These are phyloP conservation scores for Platysteira castanea DNA, from an alignment of 2,113 vertebrate species.

Conservation along the genomic window DNA sequence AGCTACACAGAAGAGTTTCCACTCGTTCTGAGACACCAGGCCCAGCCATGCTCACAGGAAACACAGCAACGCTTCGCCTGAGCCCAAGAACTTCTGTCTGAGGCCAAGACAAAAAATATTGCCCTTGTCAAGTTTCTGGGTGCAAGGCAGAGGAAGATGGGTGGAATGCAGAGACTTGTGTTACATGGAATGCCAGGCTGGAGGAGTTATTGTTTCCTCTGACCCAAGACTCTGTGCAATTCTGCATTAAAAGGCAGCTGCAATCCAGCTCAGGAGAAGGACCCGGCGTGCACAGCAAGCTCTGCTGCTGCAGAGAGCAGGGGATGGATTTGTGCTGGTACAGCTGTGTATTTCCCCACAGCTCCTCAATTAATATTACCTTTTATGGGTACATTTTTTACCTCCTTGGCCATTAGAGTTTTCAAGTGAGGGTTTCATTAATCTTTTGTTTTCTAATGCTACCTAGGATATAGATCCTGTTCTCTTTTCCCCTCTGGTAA, in stretches of 20 bases:
- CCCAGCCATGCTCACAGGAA: not conserved
- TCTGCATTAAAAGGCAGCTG: not conserved
- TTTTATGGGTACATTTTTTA: not conserved
- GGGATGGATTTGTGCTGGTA: not conserved
- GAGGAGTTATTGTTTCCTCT: not conserved
- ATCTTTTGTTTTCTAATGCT: not conserved
- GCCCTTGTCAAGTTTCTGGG: not conserved
- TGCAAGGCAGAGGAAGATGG: not conserved
- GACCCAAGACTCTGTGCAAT: not conserved
- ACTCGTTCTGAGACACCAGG: not conserved
- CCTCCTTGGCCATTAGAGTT: not conserved
- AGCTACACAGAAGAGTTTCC: not conserved
- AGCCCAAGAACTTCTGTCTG: not conserved
- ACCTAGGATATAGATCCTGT: not conserved
- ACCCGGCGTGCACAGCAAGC: not conserved
- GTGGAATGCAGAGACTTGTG: not conserved
- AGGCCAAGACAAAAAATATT: not conserved
- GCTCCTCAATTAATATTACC: not conserved
- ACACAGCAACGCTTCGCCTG: not conserved
- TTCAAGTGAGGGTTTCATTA: not conserved
- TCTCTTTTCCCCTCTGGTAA: constrained; percentile 34
- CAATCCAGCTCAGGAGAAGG: not conserved
- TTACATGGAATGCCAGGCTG: not conserved
- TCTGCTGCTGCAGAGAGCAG: not conserved
- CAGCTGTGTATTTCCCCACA: not conserved